Percentiles rank a stretch among this genome's conserved stretches.
Evolutionary conservation across 2,113 vertebrate genomes (phyloP).

Genomic region (Cinclus cinclus): DNA sequence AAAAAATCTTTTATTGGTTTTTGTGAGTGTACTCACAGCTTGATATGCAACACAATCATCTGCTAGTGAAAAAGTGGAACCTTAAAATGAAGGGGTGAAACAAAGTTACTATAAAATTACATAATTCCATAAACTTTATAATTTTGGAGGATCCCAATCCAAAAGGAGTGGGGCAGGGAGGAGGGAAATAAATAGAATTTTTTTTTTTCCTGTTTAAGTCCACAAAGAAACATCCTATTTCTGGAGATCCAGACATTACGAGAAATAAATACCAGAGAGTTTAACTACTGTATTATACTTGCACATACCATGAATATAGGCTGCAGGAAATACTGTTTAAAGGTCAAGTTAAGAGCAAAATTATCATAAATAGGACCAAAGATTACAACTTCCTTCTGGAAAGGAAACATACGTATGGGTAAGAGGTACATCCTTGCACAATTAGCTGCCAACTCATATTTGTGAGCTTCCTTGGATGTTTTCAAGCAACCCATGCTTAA

Average conservation of each 20-base stretch:
- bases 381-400: background rate
- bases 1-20: background rate
- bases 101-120: background rate
- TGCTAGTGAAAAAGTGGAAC: background rate
- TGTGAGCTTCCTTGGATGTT: background rate
- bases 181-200: background rate
- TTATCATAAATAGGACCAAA: constrained; percentile 30
- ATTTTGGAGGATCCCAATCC: background rate
- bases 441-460: background rate
- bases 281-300: background rate
- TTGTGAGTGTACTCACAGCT: background rate
- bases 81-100: background rate
- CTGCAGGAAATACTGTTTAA: background rate
- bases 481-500: background rate
- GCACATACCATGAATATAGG: background rate
- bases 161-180: background rate
- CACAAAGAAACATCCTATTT: background rate
- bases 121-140: background rate
- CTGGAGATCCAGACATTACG: background rate
- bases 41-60: background rate
- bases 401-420: background rate
- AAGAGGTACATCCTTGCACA: background rate
- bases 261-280: background rate
- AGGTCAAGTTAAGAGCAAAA: constrained; percentile 38
- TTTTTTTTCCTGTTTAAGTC: background rate